phyloP scores from a whole-genome alignment of 2,888 invertebrate species.

The Melieria picta region DNA sequence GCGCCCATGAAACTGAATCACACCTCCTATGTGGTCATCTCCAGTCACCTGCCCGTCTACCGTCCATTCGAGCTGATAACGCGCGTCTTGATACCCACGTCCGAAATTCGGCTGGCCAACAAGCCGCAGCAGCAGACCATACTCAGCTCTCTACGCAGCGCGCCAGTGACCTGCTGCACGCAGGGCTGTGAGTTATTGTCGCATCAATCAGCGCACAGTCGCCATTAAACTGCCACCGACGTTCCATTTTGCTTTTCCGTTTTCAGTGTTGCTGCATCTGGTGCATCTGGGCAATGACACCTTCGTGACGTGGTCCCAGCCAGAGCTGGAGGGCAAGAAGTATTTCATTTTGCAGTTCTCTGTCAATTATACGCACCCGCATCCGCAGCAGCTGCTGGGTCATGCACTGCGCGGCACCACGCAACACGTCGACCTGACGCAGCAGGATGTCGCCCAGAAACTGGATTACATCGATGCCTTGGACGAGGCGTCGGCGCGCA shows the following conservation, averaged over 20 bases:
- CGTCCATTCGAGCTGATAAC: conserved; percentile 61
- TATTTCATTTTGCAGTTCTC: conserved; percentile 62
- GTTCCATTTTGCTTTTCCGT: conserved; percentile 41
- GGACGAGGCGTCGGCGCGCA: conserved; percentile 49
- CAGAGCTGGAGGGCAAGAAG: conserved; percentile 56
- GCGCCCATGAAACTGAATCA: conserved; percentile 57
- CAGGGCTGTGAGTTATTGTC: conserved; percentile 61
- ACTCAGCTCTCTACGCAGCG: conserved; percentile 60
- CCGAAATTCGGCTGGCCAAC: conserved; percentile 51
- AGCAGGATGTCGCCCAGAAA: conserved; percentile 53
- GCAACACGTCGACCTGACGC: conserved; percentile 52
- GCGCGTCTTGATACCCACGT: conserved; percentile 59
- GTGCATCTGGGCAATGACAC: conserved; percentile 57
- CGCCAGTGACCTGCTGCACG: conserved; percentile 62
- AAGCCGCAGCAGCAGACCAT: conserved; percentile 57
- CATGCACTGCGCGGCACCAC: conserved; percentile 53
- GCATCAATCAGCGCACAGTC: neutral
- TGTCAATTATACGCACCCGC: conserved; percentile 57
- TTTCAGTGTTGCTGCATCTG: conserved; percentile 54
- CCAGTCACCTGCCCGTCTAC: conserved; percentile 58
- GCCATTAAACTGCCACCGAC: neutral
- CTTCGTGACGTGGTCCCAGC: conserved; percentile 60
- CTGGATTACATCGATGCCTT: conserved; percentile 52
- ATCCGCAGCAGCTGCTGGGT: conserved; percentile 52
- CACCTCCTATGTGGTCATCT: conserved; percentile 60